Base-by-base conservation (phyloP, 1,140 invertebrate genomes). In the Oedothorax gibbosus region DNA sequence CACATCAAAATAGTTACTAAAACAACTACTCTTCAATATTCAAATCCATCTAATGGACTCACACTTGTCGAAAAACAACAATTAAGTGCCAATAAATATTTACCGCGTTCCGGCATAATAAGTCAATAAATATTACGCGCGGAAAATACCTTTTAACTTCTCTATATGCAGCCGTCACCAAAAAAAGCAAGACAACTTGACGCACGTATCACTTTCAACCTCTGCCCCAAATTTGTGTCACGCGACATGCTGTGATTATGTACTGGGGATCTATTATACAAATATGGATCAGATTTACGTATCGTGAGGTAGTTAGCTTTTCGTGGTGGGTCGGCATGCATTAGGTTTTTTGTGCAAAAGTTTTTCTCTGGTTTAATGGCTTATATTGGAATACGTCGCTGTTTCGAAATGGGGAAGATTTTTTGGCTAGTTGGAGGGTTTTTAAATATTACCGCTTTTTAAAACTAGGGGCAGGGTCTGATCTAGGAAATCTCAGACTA, bases 111-210 rank as follows among this genome's bases (percentile, higher is more conserved):
- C 35, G 35, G 35, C 57, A 62, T 75, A 75, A 57, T 15, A 18
- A 77, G 75, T 81, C 78, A 60, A 81, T 81, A 71, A 73, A 73
- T 73, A 73, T 82, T 82, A 64, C 68, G 73, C 73, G 57, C 69
- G 73, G 49, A 71, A 15, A 64, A 82, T 65, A 57, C 68, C 80
- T 82, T 82, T 82, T 82, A 82, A 82, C 69, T 82, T 35, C 18
- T 35, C 68, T 15, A 0, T 49, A 0, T 65, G 64, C 72, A 68
- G 73, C 20, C 62, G 51, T 12, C n/a, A 49, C 35, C 51, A 62
- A 71, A 51, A 21, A 71, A 71, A 65, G 60, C 54, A 35, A 15
- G 56, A 9, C 49, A 21, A 50, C 62, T 20, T 21, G 57, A 12
- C 20, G 54, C 35, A 66, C 76, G 15, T 79, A 73, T 73, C 80